Conservation (phyloP, 2,888 invertebrate species). For the Trisateles emortualis region DNA sequence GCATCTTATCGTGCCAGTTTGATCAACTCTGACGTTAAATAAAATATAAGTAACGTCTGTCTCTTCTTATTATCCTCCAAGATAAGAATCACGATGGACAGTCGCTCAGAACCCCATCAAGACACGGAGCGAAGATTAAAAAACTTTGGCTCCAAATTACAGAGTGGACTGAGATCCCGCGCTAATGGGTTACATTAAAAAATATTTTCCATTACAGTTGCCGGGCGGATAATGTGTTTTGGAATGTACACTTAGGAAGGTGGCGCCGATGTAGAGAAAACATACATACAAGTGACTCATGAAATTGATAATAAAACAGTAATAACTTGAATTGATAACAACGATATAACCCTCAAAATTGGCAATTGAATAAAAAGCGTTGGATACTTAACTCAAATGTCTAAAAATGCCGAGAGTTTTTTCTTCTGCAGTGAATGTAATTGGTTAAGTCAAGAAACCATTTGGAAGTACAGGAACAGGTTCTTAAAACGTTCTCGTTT, state of each 20-base stretch:
- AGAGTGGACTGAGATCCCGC: constrained; percentile 73
- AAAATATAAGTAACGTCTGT: constrained; percentile 86
- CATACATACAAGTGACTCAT: constrained; percentile 59
- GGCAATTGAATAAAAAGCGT: constrained; percentile 52
- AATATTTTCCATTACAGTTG: constrained; percentile 79
- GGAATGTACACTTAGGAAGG: constrained; percentile 49
- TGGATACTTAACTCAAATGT: constrained; percentile 42
- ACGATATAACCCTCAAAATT: constrained; percentile 32
- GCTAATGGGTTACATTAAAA: constrained; percentile 84
- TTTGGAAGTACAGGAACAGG: constrained; percentile 62
- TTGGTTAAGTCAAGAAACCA: constrained; percentile 64
- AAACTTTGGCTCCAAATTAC: constrained; percentile 80
- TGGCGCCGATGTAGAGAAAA: constrained; percentile 63
- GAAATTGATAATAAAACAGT: constrained; percentile 50
- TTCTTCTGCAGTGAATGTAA: constrained; percentile 49
- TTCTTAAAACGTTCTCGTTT: constrained; percentile 68
- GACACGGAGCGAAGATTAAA: constrained; percentile 74
- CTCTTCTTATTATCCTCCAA: constrained; percentile 82
- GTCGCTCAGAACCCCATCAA: constrained; percentile 83
- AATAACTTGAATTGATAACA: constrained; percentile 52
- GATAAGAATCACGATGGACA: constrained; percentile 85
- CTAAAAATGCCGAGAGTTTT: constrained; percentile 31
- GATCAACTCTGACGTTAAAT: constrained; percentile 84
- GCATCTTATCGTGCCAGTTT: constrained; percentile 76
- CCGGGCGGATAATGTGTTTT: constrained; percentile 67